Conservation (phyloP, 2,888 invertebrate species). For the Nemotelus nigrinus region DNA sequence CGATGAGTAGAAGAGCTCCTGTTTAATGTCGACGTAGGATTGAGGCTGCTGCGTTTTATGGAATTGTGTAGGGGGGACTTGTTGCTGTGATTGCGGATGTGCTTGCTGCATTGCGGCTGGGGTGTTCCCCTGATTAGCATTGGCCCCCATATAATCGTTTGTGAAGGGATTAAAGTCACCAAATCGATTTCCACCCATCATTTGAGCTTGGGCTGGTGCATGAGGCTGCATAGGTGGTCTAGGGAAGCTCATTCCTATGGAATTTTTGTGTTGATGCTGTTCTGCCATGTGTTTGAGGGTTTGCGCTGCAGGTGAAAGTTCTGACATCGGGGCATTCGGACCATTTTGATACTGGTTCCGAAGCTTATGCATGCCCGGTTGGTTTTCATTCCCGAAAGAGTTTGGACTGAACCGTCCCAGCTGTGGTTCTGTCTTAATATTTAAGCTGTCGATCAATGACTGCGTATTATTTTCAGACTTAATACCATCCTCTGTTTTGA, state of each 20-base stretch:
- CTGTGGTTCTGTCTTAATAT: slow-evolving; percentile 61
- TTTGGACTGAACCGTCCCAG: slow-evolving; percentile 60
- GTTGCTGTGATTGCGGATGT: slow-evolving; percentile 57
- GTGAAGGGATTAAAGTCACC: slow-evolving; percentile 71
- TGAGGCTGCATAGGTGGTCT: slow-evolving; percentile 65
- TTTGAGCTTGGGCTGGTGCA: slow-evolving; percentile 64
- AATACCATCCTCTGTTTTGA: slow-evolving; percentile 64
- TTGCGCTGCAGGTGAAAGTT: slow-evolving; percentile 91
- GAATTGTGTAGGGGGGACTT: slow-evolving; percentile 61
- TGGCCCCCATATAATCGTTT: slow-evolving; percentile 64
- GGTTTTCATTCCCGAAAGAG: slow-evolving; percentile 57
- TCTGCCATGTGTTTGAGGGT: slow-evolving; percentile 97
- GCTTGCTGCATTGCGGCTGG: slow-evolving; percentile 54
- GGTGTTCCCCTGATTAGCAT: slow-evolving; percentile 36
- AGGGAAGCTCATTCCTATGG: slow-evolving; percentile 72
- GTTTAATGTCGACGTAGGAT: slow-evolving; percentile 68
- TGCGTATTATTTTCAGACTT: slow-evolving; percentile 64
- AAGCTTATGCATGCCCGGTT: slow-evolving; percentile 55
- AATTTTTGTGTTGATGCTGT: slow-evolving; percentile 90
- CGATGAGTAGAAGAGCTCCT: slow-evolving; percentile 67
- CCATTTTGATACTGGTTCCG: slow-evolving; percentile 59
- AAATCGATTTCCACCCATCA: slow-evolving; percentile 67
- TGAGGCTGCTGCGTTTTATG: slow-evolving; percentile 64
- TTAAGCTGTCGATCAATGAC: slow-evolving; percentile 63
- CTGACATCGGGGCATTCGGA: slow-evolving; percentile 70